phyloP scores from a whole-genome alignment of 2,797 vertebrate genomes.

The Acanthiza pusilla region DNA sequence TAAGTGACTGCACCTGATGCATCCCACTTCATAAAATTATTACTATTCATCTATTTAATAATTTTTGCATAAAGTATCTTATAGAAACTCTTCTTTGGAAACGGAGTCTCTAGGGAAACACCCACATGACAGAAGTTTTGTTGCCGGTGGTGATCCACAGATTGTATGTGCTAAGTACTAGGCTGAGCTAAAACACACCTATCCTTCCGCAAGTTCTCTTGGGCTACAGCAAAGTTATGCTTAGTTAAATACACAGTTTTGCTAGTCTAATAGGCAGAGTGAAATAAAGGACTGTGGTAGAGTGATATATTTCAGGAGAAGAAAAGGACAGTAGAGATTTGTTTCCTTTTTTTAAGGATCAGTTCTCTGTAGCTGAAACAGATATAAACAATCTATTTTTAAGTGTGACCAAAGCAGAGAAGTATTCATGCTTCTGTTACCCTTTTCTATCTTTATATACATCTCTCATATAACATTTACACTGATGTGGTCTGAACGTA shows the following conservation, averaged over 20 bases:
- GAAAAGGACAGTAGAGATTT: not conserved
- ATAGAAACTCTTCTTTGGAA: not conserved
- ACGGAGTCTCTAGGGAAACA: not conserved
- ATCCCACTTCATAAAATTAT: not conserved
- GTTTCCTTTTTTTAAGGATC: not conserved
- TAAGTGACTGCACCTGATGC: not conserved
- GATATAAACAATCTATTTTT: not conserved
- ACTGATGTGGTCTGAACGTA: not conserved
- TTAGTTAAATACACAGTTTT: not conserved
- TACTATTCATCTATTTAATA: not conserved
- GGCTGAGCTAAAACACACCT: not conserved
- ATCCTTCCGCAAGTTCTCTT: not conserved
- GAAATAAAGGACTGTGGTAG: not conserved
- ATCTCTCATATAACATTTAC: not conserved
- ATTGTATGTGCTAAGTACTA: not conserved
- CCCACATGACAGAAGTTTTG: not conserved
- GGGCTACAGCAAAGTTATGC: not conserved
- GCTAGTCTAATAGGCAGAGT: not conserved
- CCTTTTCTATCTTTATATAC: not conserved
- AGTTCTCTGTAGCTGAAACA: not conserved
- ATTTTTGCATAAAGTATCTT: not conserved
- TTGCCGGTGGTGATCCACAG: accelerated
- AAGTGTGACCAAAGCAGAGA: not conserved
- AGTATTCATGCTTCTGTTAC: not conserved
- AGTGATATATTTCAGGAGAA: not conserved